Base-by-base conservation (phyloP, 2,888 invertebrate genomes). In the Mylabris sibirica region DNA sequence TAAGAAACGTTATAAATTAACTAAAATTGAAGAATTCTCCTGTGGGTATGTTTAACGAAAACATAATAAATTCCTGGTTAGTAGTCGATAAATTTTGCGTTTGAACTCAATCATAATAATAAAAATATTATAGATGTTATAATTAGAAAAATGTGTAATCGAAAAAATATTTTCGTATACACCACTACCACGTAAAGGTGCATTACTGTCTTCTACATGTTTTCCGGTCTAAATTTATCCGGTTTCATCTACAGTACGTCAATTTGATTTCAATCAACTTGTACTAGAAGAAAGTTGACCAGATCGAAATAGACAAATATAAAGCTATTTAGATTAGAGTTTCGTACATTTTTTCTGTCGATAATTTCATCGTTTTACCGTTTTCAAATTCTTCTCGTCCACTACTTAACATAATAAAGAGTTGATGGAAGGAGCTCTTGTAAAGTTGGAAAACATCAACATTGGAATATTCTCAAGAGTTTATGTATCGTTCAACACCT, bases 401-500 rank as follows among this genome's bases (percentile, higher is more conserved):
- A n/a, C 30, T 30, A 30, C 30, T 30, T 30, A 30, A 30, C 6
- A 17, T n/a, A 6, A 17, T 44, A 4, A 17, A 17, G 5, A 17
- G 38, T 38, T 11, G 11, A 9, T 11, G 2, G 11, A n/a, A 41
- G 41, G 2, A 44, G 44, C 44, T 44, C 44, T 44, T 44, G 17
- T 44, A 44, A n/a, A 44, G n/a, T 17, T 44, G n/a, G n/a, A 44
- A 44, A 44, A 44, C 17, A 44, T 44, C 17, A 17, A 44, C 12
- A 34, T 6, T 12, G n/a, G n/a, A 44, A 44, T 3, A 17, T n/a
- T n/a, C n/a, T 44, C 44, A 17, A 44, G 44, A 44, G 17, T 44
- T n/a, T n/a, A n/a, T n/a, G n/a, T 57, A 57, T 24, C 57, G 57
- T 24, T 57, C 57, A 57, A 57, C 57, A 57, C 57, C 57, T 24